Evolutionary conservation across 2,113 vertebrate genomes (phyloP), one percentile per base, ranked within the genome.

Genomic region (Semicossyphus pulcher): DNA sequence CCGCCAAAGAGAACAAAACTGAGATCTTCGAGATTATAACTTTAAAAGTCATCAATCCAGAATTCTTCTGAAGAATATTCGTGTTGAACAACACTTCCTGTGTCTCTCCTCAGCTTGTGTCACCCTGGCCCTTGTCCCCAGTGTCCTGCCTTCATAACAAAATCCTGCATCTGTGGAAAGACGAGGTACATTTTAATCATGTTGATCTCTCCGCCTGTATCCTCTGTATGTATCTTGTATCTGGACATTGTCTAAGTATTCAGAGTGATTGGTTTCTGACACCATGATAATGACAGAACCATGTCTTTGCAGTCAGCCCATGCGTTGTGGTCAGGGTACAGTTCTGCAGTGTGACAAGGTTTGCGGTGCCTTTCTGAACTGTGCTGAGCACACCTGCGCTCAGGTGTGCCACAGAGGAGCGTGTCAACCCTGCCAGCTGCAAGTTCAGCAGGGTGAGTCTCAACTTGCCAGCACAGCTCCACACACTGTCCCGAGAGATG

Each of bases 91-190:
- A 16, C n/a, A 21, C 5, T n/a, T 16, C 72, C 18, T 59, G 2
- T 75, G 7, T 56, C 25, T 73, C 26, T 20, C 15, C 69, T 44
- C 76, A 99, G 98, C 58, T 92, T 99, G 18, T 99, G 98, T 86
- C 97, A 99, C 72, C 98, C 98, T 68, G 98, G 98, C 83, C 98
- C 98, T 71, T 99, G 98, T 83, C 98, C 98, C 49, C 96, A 95
- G 0, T 99, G 98, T 81, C 98, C 98, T 73, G 97, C 98, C 34
- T 97, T 95, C 90, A 88, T 96, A 62, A 98, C 94, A 41, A 99
- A 97, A 90, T 93, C 95, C 34, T 99, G 98, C 72, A 88, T 96
- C 92, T 99, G 98, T 89, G 95, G 96, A 59, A 96, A 87, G 73
- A 99, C 94, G 62, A 98, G 96, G 98, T 99, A 91, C 10, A 11